Conservation (phyloP, 23 tunicate species). For the Diplosoma virens region DNA sequence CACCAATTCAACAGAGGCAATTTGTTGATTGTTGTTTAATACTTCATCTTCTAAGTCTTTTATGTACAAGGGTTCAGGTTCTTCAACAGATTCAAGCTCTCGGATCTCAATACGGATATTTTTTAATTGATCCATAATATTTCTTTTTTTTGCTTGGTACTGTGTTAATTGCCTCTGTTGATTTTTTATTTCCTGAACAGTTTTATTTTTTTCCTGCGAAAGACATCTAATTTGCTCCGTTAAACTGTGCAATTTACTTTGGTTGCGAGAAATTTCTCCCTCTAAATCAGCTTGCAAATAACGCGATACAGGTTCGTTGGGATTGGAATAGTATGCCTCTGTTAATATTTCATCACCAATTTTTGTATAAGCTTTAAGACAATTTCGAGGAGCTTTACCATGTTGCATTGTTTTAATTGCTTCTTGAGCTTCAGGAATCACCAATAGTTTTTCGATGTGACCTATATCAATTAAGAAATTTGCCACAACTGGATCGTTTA, state of each 20-base stretch:
- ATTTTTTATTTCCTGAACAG: neutral
- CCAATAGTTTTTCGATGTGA: conserved; percentile 67
- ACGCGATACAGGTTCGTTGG: conserved; percentile 47
- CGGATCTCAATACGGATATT: conserved; percentile 46
- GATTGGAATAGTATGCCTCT: conserved; percentile 72
- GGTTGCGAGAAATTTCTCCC: conserved; percentile 33
- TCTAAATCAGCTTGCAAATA: conserved; percentile 73
- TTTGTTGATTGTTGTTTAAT: conserved; percentile 56
- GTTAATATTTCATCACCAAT: conserved; percentile 75
- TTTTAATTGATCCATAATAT: conserved; percentile 27
- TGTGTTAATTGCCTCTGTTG: conserved; percentile 27
- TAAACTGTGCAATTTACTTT: neutral
- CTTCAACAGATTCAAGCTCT: conserved; percentile 59
- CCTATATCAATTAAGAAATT: conserved; percentile 79
- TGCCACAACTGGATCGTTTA: conserved; percentile 77
- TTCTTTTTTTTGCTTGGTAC: conserved; percentile 32
- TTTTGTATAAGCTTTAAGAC: conserved; percentile 61
- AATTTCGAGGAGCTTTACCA: conserved; percentile 50
- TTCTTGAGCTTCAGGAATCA: conserved; percentile 66
- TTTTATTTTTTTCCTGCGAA: neutral
- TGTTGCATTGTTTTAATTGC: conserved; percentile 64
- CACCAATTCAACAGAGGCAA: conserved; percentile 35
- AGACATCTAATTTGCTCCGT: conserved; percentile 2
- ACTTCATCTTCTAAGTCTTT: conserved; percentile 88
- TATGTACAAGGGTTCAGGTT: conserved; percentile 55